These are phyloP conservation scores for Xenopus borealis DNA, from an alignment of 2,113 vertebrate genomes.

Conservation along the genomic window DNA sequence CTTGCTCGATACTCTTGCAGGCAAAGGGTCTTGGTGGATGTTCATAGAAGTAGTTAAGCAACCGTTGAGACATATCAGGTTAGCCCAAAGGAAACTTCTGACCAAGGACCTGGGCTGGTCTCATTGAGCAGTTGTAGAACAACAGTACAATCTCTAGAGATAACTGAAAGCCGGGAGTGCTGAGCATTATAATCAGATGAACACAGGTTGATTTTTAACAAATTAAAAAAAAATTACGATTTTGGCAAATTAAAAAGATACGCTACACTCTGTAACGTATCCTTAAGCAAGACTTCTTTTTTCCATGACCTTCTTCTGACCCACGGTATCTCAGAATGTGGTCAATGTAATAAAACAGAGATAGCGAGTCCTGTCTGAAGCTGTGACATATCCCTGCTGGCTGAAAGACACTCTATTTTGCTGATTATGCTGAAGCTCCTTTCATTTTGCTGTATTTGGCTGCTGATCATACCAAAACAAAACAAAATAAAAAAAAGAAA, in stretches of 20 bases:
- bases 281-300: constrained; percentile 55
- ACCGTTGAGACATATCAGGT: no score
- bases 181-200: not conserved
- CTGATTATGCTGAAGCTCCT: constrained; percentile 67
- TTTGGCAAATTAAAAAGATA: not conserved
- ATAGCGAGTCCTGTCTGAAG: constrained; percentile 59
- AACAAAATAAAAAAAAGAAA: no score
- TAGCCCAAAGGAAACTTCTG: no score
- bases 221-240: not conserved
- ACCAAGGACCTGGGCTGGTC: no score
- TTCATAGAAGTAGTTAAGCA: no score
- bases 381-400: constrained; percentile 66
- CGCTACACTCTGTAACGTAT: constrained; percentile 14
- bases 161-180: not conserved
- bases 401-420: constrained; percentile 59
- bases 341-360: constrained; percentile 66
- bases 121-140: no score
- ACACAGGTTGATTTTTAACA: not conserved
- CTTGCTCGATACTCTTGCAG: no score
- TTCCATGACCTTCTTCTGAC: constrained; percentile 62
- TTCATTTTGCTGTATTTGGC: constrained; percentile 70
- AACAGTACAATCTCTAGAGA: no score
- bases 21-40: no score
- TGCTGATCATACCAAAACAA: constrained; percentile 57
- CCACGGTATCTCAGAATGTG: constrained; percentile 62